Evolutionary conservation across 2,888 invertebrate genomes (phyloP), one percentile per base, ranked within the genome.

Genomic region (Cryptosula pallasiana): DNA sequence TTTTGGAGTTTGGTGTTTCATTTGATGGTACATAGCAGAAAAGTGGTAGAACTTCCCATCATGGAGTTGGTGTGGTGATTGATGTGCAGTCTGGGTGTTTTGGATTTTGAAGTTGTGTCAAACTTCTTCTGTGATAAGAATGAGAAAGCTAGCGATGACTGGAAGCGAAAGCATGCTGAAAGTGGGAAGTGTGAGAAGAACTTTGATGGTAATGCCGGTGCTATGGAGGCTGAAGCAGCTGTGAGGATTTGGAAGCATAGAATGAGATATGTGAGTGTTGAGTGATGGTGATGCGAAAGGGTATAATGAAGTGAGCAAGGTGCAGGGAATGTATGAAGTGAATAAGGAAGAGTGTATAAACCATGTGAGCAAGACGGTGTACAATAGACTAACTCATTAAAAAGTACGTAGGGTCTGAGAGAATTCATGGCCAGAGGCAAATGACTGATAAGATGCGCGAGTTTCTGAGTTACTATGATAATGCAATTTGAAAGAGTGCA

Each of bases 11-110:
- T 1, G 27, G 25, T 69, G 69, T 27, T 20, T 5, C 25, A n/a
- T 69, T 25, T 27, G 69, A 69, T 69, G 69, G 69, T 9, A 34
- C 69, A 27, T 69, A 32, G 69, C 69, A 69, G 69, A 69, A 27
- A 32, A 69, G 69, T n/a, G 27, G 27, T 34, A 23, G 69, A 20
- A 34, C 29, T 5, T 69, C 69, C 1, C 27, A 69, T 16, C 20
- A 29, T 25, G 69, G 69, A 16, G 69, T 69, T 1, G 69, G 69
- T 5, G n/a, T 69, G 3, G 69, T 27, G 16, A 69, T 69, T 69
- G 69, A 69, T 5, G 29, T 27, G 3, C 27, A 29, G 25, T 27
- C 69, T 69, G 69, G 32, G 3, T 25, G n/a, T n/a, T n/a, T n/a
- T n/a, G n/a, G 69, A 69, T 27, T 25, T 69, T 9, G 69, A 69